These are phyloP conservation scores for Tricholauxania praeusta DNA, from an alignment of 2,888 invertebrate genomes.

Conservation along the genomic window DNA sequence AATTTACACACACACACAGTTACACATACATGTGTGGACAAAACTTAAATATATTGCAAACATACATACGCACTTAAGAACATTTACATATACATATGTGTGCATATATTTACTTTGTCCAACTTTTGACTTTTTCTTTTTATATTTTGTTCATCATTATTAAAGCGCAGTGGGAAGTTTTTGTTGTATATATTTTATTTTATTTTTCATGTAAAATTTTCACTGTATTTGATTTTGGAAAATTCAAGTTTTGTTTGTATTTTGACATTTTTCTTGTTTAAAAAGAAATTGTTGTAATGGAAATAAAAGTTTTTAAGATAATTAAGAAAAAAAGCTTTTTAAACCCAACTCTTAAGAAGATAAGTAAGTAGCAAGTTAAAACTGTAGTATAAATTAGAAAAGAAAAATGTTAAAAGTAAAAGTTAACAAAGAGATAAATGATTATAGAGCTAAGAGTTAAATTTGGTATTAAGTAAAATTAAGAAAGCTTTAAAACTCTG, in stretches of 20 bases:
- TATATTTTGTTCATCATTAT: constrained; percentile 59
- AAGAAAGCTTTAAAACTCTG: too few relatives aligned
- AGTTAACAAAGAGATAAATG: too few relatives aligned
- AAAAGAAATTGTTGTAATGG: background rate
- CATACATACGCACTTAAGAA: constrained; percentile 30
- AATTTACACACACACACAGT: constrained; percentile 23
- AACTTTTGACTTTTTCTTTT: constrained; percentile 36
- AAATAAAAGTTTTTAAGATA: constrained; percentile 22
- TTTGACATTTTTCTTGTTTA: constrained; percentile 17
- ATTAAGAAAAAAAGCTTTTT: constrained; percentile 35
- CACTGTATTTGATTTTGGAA: constrained; percentile 23
- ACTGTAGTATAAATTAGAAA: background rate
- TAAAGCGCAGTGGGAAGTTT: constrained; percentile 69
- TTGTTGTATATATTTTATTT: constrained; percentile 61
- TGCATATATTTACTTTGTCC: constrained; percentile 28
- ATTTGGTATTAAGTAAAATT: too few relatives aligned
- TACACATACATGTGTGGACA: constrained; percentile 11
- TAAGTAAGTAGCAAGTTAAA: too few relatives aligned
- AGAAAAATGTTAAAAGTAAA: background rate
- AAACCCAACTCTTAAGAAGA: background rate
- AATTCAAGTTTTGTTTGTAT: constrained; percentile 15
- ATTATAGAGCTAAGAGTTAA: too few relatives aligned
- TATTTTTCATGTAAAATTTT: constrained; percentile 56
- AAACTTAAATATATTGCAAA: constrained; percentile 25
- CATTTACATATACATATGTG: constrained; percentile 42